Percentiles rank a stretch among this genome's conserved stretches.
phyloP scores from a whole-genome alignment of 2,797 vertebrate species.

The Enteromius fasciolatus region DNA sequence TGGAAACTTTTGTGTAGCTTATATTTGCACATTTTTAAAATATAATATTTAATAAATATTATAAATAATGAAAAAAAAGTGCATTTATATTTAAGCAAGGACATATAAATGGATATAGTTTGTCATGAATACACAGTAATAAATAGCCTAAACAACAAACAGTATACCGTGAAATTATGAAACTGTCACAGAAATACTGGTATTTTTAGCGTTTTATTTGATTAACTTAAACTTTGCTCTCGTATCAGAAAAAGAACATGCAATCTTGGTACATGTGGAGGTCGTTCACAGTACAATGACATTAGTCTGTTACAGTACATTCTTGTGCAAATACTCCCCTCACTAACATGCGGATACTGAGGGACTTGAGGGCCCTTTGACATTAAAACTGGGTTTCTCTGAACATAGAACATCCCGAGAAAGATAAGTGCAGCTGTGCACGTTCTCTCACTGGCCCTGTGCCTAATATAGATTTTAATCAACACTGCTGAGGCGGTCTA shows the following conservation, averaged over 20 bases:
- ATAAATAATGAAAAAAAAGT: background rate
- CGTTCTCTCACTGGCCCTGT: background rate
- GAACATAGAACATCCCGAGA: background rate
- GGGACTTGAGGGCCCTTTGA: background rate
- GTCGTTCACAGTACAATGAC: slow-evolving; percentile 50
- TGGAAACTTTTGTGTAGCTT: background rate
- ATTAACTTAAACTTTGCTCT: slow-evolving; percentile 26
- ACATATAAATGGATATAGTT: background rate
- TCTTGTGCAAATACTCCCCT: slow-evolving; percentile 51
- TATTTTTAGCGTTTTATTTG: slow-evolving; percentile 41
- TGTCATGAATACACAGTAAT: background rate
- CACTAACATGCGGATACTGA: background rate
- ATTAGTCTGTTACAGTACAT: slow-evolving; percentile 58
- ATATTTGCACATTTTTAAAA: background rate
- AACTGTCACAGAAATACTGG: background rate
- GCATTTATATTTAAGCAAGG: background rate
- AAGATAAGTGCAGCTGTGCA: slow-evolving; percentile 3
- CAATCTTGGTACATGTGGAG: slow-evolving; percentile 37
- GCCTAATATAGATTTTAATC: slow-evolving; percentile 4
- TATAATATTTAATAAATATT: background rate
- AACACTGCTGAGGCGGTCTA: background rate
- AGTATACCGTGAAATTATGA: background rate
- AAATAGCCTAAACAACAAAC: background rate
- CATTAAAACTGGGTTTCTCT: slow-evolving; percentile 20
- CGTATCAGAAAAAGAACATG: slow-evolving; percentile 23